Base-by-base conservation (phyloP, 1,140 invertebrate species). In the Sycobia sp. region DNA sequence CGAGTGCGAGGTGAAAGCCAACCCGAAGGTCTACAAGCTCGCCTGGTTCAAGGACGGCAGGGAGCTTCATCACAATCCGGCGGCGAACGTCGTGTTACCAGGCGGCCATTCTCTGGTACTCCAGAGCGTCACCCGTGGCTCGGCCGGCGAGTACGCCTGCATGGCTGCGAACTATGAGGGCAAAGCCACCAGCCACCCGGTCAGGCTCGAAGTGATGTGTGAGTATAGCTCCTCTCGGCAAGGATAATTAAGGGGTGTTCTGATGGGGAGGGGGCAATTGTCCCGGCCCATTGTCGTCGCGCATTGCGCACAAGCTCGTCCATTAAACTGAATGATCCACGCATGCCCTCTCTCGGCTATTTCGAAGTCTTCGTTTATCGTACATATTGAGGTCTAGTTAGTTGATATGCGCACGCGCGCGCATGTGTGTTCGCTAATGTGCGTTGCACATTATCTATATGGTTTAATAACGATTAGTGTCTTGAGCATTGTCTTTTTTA, bases 1-100 rank as follows among this genome's bases (percentile, higher is more conserved):
- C 81, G 92, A 94, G 81, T 95, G 93, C 82, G 88, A 92, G 77
- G 91, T 95, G 66, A 87, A 86, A 73, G 90, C 93, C 54, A 94
- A 94, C 84, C 93, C 93, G 8, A 86, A 87, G 62, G 89, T 87
- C 72, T 87, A 90, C 70, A 90, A 91, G 70, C 86, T 95, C 25
- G 86, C 88, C 18, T 95, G 93, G 93, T 84, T 90, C 64, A 91
- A 92, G 76, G 89, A 94, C 72, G 91, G 88, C 46, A 84, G 87
- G 46, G 82, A 89, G 61, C 79, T 95, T 49, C 88, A 88, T 65
- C 91, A 93, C 78, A 93, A 93, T 74, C 85, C 89, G 39, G 88
- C 88, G 10, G 88, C 89, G 2, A 86, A 91, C 18, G 89, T 94
- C 56, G 89, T 93, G 66, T 87, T 93, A 67, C 92, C 90, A 69